Conservation (phyloP, 2,888 invertebrate species). For the Oligia fasciuncula region DNA sequence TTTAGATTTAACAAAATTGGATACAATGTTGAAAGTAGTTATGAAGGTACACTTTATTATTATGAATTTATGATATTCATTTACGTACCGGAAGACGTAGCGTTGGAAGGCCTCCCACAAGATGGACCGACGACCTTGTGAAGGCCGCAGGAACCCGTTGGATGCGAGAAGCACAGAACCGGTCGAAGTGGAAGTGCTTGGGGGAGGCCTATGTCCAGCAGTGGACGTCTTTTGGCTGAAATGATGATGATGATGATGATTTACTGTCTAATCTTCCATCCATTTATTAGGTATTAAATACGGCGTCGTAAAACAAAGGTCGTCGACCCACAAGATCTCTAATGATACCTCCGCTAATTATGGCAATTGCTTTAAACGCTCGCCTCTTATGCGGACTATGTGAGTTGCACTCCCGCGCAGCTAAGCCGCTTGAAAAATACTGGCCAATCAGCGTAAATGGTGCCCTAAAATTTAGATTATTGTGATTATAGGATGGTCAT, state of each 20-base stretch:
- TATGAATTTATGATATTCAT: neutral
- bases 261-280: neutral
- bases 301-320: slow-evolving; percentile 37
- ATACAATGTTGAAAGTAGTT: neutral
- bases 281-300: slow-evolving; percentile 36
- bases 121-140: no score
- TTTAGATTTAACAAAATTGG: neutral
- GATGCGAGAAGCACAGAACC: no score
- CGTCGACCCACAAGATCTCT: slow-evolving; percentile 54
- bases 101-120: no score
- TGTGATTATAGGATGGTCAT: slow-evolving; percentile 40
- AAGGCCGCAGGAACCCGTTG: no score
- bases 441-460: slow-evolving; percentile 49
- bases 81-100: no score
- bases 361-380: slow-evolving; percentile 66
- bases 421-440: slow-evolving; percentile 51
- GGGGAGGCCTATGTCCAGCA: no score
- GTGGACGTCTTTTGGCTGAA: no score
- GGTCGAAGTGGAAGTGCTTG: no score
- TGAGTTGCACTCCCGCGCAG: slow-evolving; percentile 47
- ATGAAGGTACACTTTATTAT: neutral
- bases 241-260: no score
- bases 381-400: slow-evolving; percentile 63
- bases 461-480: slow-evolving; percentile 64
- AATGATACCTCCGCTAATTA: slow-evolving; percentile 67